Evolutionary conservation across 2,797 vertebrate species (phyloP).

Genomic region (Clarias laeviceps): DNA sequence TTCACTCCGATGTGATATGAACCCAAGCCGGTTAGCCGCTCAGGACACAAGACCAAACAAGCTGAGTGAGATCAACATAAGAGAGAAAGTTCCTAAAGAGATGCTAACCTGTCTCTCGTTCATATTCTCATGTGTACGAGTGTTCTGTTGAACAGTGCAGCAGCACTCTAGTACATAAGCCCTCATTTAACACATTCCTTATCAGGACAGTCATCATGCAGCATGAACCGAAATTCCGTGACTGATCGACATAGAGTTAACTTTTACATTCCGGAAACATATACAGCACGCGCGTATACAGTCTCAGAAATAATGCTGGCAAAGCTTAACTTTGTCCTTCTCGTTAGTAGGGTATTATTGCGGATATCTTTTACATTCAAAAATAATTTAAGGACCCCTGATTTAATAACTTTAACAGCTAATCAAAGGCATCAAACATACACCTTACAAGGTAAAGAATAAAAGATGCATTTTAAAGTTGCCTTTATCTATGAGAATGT

Average conservation of each 20-base stretch:
- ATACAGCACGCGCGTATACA: background rate
- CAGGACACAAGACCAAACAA: slow-evolving; percentile 48
- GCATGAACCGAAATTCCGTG: background rate
- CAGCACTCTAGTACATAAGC: background rate
- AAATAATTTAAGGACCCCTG: background rate
- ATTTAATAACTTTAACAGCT: background rate
- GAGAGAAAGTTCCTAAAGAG: slow-evolving; percentile 7
- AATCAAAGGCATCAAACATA: background rate
- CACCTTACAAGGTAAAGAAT: background rate
- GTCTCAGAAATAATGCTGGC: background rate
- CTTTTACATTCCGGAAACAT: background rate
- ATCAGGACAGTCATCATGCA: too few relatives aligned
- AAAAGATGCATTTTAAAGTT: background rate
- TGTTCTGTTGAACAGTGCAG: background rate
- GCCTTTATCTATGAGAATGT: too few relatives aligned
- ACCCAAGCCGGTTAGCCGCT: slow-evolving; percentile 40
- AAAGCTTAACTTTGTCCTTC: background rate
- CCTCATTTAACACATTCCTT: background rate
- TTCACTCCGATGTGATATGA: slow-evolving; percentile 51
- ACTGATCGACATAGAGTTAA: background rate
- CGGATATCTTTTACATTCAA: background rate
- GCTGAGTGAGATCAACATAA: slow-evolving; percentile 23
- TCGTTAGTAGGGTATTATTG: background rate
- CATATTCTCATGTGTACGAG: background rate
- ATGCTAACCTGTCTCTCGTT: background rate